Conservation (phyloP, 2,888 invertebrate species). For the Rhorus exstirpatorius region DNA sequence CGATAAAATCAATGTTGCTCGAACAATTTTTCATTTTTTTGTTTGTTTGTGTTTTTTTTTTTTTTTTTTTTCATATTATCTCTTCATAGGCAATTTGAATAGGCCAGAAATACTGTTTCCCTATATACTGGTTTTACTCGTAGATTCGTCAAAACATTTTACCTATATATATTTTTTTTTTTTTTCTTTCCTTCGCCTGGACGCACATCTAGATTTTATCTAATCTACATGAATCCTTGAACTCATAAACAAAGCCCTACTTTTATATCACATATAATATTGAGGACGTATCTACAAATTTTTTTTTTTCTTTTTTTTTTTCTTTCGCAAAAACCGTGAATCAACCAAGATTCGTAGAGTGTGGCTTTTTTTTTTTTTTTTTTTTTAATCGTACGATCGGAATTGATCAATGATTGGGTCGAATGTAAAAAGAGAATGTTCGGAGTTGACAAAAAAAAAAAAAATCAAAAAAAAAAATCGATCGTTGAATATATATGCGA, state of each 20-base stretch:
- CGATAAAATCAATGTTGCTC: constrained; percentile 54
- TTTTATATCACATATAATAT: constrained; percentile 81
- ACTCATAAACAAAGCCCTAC: constrained; percentile 79
- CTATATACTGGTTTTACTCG: constrained; percentile 68
- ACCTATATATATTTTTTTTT: constrained; percentile 57
- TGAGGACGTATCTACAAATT: constrained; percentile 75
- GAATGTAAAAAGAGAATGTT: constrained; percentile 22
- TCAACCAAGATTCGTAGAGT: constrained; percentile 37
- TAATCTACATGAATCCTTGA: constrained; percentile 69
- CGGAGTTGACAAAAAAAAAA: constrained; percentile 37
- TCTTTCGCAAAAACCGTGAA: constrained; percentile 42
- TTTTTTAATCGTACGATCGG: constrained; percentile 41
- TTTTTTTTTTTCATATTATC: constrained; percentile 27
- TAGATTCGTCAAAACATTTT: constrained; percentile 62
- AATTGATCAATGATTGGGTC: constrained; percentile 14
- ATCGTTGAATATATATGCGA: no score
- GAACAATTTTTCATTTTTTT: constrained; percentile 35
- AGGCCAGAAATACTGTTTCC: constrained; percentile 73
- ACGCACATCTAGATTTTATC: constrained; percentile 70
- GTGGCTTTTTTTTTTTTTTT: no score
- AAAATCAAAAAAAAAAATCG: constrained; percentile 13
- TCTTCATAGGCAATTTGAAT: constrained; percentile 65
- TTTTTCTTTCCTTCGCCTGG: constrained; percentile 57
- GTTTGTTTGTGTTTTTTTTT: not conserved
- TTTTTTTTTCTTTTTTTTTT: no score